A percentile compares a stretch with the other conserved stretches of the same genome.
These are phyloP conservation scores for Andrena praecox DNA, from an alignment of 2,888 invertebrate genomes.

Conservation along the genomic window DNA sequence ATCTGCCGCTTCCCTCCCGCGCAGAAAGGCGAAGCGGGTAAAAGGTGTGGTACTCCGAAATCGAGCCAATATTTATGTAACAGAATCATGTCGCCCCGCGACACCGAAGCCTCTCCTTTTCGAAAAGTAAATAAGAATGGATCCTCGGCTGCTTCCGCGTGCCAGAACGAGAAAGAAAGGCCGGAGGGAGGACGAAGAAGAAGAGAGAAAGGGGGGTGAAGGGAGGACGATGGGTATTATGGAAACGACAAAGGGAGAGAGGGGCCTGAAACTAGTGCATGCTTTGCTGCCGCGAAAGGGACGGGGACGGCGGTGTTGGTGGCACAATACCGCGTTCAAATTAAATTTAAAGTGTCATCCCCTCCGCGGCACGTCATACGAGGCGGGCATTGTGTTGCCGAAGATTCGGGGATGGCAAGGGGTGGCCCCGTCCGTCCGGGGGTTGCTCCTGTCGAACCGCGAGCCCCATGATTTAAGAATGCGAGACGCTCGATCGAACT, in stretches of 20 bases:
- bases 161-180: constrained; percentile 24
- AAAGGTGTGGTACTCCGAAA: constrained; percentile 75
- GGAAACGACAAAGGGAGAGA: constrained; percentile 59
- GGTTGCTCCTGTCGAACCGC: constrained; percentile 50
- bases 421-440: not conserved
- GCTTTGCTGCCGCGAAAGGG: constrained; percentile 54
- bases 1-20: constrained; percentile 31
- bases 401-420: constrained; percentile 34
- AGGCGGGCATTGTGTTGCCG: constrained; percentile 70
- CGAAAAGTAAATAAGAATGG: constrained; percentile 73
- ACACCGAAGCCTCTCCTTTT: constrained; percentile 48
- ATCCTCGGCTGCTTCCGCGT: constrained; percentile 36
- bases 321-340: constrained; percentile 79
- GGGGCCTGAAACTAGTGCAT: constrained; percentile 68
- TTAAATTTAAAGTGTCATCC: constrained; percentile 82
- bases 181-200: constrained; percentile 4
- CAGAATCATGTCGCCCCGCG: constrained; percentile 75
- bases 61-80: constrained; percentile 81
- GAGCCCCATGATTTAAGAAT: constrained; percentile 52
- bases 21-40: constrained; percentile 41
- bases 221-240: constrained; percentile 52
- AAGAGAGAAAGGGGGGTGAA: constrained; percentile 12
- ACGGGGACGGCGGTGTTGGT: constrained; percentile 52
- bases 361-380: constrained; percentile 69
- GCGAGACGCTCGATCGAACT: constrained; percentile 31